phyloP scores from a whole-genome alignment of 2,888 invertebrate species.

The Eristalis pertinax region DNA sequence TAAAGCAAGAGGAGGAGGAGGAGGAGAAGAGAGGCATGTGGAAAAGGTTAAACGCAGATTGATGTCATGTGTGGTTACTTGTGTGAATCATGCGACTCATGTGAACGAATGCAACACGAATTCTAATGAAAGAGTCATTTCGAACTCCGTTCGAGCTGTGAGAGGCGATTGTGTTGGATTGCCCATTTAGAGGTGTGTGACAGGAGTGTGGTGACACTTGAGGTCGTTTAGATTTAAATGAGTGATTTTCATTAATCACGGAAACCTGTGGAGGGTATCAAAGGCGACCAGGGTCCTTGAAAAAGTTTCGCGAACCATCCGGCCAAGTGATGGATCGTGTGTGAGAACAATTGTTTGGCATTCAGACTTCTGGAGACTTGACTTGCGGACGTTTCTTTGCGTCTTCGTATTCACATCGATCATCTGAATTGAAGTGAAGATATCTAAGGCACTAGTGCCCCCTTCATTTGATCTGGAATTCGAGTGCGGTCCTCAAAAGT shows the following conservation, averaged over 20 bases:
- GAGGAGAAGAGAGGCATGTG: neutral
- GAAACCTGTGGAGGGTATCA: neutral
- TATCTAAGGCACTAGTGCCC: too few relatives aligned
- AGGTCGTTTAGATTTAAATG: neutral
- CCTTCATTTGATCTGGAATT: too few relatives aligned
- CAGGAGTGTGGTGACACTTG: neutral
- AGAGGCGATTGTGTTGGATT: neutral
- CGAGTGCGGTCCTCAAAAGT: too few relatives aligned
- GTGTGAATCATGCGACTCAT: constrained; percentile 3
- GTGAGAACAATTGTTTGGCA: neutral
- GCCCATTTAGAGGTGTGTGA: neutral
- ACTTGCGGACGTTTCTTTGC: neutral
- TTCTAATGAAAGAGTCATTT: neutral
- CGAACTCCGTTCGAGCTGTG: neutral
- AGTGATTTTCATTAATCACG: neutral
- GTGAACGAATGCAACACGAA: neutral
- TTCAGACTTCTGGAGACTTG: neutral
- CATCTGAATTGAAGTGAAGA: too few relatives aligned
- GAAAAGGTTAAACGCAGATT: constrained; percentile 22
- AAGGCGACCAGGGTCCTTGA: neutral
- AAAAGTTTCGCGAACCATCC: neutral
- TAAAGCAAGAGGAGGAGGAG: neutral
- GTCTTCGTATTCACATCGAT: neutral
- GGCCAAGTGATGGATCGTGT: neutral
- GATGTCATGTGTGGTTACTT: constrained; percentile 38